Evolutionary conservation across 2,888 invertebrate genomes (phyloP).

Genomic region (Rhyacophila evoluta): DNA sequence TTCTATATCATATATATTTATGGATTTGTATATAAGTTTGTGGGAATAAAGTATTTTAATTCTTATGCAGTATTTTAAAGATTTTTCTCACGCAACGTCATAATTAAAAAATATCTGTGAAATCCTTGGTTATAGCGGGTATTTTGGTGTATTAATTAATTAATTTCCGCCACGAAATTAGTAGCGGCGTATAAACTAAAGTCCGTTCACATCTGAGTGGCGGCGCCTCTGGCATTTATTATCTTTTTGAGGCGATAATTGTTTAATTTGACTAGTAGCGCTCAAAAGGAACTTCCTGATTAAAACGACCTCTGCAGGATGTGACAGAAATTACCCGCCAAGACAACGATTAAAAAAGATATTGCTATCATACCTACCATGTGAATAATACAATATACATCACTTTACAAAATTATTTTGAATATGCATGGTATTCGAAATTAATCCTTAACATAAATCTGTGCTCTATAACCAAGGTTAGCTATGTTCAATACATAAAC

Average conservation of each 20-base stretch:
- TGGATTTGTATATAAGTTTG: too few species aligned
- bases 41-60: too few species aligned
- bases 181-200: background rate
- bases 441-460: too few species aligned
- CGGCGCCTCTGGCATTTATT: conserved; percentile 13
- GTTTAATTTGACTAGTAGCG: conserved; percentile 8
- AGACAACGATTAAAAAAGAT: conserved; percentile 17
- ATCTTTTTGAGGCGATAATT: conserved; percentile 19
- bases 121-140: background rate
- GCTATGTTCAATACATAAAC: too few species aligned
- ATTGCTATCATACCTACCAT: background rate
- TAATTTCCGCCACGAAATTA: conserved; percentile 13
- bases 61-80: too few species aligned
- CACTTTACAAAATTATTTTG: background rate
- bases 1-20: too few species aligned
- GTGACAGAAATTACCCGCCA: conserved; percentile 18
- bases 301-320: conserved; percentile 24
- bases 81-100: background rate
- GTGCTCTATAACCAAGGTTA: too few species aligned
- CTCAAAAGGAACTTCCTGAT: conserved; percentile 14
- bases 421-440: too few species aligned
- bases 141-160: background rate
- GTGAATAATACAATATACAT: background rate
- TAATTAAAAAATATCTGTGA: background rate
- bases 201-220: background rate